Evolutionary conservation across 2,797 vertebrate genomes (phyloP).

Genomic region (Dromococcyx pavoninus): DNA sequence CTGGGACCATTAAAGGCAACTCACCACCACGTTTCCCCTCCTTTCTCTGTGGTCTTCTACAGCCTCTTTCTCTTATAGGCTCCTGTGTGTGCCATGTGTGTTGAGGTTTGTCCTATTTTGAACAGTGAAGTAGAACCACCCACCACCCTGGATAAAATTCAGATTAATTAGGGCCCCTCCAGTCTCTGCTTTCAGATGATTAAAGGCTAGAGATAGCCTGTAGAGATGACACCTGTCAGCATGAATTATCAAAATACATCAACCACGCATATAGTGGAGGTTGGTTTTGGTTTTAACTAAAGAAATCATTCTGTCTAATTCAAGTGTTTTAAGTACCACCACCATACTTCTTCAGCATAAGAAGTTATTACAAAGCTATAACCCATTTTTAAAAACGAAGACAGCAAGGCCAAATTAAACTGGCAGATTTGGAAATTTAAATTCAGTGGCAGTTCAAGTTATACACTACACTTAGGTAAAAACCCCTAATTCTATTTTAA

Average conservation of each 20-base stretch:
- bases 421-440: slow-evolving; percentile 16
- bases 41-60: background rate
- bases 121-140: background rate
- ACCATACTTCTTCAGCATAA: background rate
- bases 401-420: slow-evolving; percentile 29
- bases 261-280: background rate
- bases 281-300: background rate
- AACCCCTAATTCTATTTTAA: slow-evolving; percentile 63
- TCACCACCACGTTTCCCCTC: background rate
- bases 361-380: background rate
- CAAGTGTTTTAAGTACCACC: background rate
- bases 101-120: background rate
- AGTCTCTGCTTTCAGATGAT: slow-evolving; percentile 1
- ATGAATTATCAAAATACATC: background rate
- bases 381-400: background rate
- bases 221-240: slow-evolving; percentile 45
- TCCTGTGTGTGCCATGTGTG: background rate
- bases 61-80: background rate
- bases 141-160: slow-evolving; percentile 44
- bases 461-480: background rate
- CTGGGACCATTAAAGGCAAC: background rate
- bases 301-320: background rate
- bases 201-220: slow-evolving; percentile 24
- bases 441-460: slow-evolving; percentile 34
- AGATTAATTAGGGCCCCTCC: slow-evolving; percentile 28